These are phyloP conservation scores for Pempheris klunzingeri DNA, from an alignment of 2,797 vertebrate genomes.

Conservation along the genomic window DNA sequence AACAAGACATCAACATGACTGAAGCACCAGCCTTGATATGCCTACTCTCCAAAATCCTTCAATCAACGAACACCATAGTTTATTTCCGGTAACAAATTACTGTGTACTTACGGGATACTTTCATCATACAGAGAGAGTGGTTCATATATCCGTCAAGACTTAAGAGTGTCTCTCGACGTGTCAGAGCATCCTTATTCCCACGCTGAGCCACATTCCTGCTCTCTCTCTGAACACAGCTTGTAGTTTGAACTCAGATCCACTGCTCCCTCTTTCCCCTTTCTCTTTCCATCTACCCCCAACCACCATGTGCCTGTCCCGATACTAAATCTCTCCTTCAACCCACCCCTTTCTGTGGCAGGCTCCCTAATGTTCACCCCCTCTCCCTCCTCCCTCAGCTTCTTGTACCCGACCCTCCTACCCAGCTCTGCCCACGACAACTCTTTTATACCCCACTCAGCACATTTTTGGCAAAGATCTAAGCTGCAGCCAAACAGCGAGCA, in stretches of 20 bases:
- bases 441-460: slow-evolving; percentile 72
- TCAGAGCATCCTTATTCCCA: slow-evolving; percentile 82
- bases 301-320: slow-evolving; percentile 69
- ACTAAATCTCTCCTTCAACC: slow-evolving; percentile 76
- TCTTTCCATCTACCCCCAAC: slow-evolving; percentile 74
- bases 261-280: slow-evolving; percentile 60
- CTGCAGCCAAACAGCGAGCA: slow-evolving; percentile 34
- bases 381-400: slow-evolving; percentile 51
- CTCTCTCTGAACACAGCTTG: slow-evolving; percentile 70
- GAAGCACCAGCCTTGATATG: slow-evolving; percentile 14
- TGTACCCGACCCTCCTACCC: slow-evolving; percentile 72
- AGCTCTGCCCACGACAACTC: slow-evolving; percentile 73
- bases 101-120: slow-evolving; percentile 81
- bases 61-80: slow-evolving; percentile 1
- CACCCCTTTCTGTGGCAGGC: slow-evolving; percentile 69
- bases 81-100: slow-evolving; percentile 36
- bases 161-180: slow-evolving; percentile 62
- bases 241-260: slow-evolving; percentile 71
- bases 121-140: slow-evolving; percentile 75
- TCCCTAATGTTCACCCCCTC: slow-evolving; percentile 48
- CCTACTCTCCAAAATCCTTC: slow-evolving; percentile 20
- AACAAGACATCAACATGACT: slow-evolving; percentile 18
- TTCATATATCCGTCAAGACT: slow-evolving; percentile 69
- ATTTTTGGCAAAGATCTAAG: slow-evolving; percentile 69
- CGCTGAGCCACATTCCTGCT: slow-evolving; percentile 76